Evolutionary conservation across 1,140 invertebrate species (phyloP).

Genomic region (Thaumatotibia leucotreta): DNA sequence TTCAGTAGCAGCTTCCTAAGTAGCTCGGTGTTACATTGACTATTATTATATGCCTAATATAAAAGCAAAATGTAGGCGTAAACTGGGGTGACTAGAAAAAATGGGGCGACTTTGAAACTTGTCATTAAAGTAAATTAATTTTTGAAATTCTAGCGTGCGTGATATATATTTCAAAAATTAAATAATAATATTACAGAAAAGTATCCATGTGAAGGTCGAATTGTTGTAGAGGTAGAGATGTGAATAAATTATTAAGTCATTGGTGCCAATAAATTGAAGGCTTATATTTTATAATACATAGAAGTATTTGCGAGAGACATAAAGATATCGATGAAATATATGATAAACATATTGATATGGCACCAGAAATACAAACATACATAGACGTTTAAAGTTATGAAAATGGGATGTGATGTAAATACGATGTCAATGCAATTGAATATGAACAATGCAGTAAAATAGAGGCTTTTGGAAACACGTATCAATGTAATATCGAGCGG

Average conservation of each 20-base stretch:
- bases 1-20: neutral
- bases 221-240: neutral
- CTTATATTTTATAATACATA: neutral
- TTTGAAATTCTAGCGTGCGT: too few species aligned
- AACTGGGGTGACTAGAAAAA: neutral
- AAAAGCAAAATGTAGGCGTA: too few species aligned
- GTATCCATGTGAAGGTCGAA: too few species aligned
- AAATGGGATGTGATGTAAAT: neutral
- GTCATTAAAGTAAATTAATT: neutral
- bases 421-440: neutral
- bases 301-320: too few species aligned
- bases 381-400: neutral
- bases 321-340: too few species aligned
- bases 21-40: neutral
- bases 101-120: neutral
- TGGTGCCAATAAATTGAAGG: neutral
- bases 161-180: too few species aligned
- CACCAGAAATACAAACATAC: neutral
- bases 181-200: too few species aligned
- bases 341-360: too few species aligned
- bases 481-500: neutral
- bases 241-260: neutral
- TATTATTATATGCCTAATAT: conserved; percentile 1
- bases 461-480: too few species aligned
- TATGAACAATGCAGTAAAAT: too few species aligned